These are phyloP conservation scores for Lasioglossum calceatum DNA, from an alignment of 2,888 invertebrate species.

Conservation along the genomic window DNA sequence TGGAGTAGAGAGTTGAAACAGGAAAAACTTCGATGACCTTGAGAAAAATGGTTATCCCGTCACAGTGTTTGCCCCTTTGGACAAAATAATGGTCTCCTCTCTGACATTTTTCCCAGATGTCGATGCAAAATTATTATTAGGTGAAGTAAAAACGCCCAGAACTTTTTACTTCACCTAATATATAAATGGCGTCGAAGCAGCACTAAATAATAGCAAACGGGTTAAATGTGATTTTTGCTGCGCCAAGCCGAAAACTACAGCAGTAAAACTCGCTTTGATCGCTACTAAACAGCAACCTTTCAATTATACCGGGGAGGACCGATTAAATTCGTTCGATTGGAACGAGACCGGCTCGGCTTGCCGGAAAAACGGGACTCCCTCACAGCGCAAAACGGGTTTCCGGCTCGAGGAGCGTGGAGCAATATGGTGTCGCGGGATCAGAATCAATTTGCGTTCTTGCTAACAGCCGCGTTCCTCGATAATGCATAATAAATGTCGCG, in stretches of 20 bases:
- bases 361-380: not conserved
- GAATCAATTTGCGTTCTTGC: slow-evolving; percentile 8
- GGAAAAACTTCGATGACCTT: too few species aligned
- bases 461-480: not conserved
- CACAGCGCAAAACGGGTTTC: not conserved
- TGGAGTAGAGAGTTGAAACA: not conserved
- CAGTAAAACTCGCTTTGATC: not conserved
- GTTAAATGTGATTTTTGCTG: not conserved
- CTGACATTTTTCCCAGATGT: too few species aligned
- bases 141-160: too few species aligned
- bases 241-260: not conserved
- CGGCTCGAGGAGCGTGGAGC: not conserved
- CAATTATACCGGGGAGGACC: not conserved
- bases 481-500: not conserved
- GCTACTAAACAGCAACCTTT: not conserved
- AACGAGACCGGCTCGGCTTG: not conserved
- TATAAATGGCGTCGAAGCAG: not conserved
- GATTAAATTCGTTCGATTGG: slow-evolving; percentile 5
- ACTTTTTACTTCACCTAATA: too few species aligned
- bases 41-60: too few species aligned
- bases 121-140: too few species aligned
- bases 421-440: not conserved
- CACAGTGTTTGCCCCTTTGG: too few species aligned
- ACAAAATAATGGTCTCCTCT: too few species aligned
- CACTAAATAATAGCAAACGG: not conserved